Conservation (phyloP, 2,797 vertebrate genomes). For the Epinephelus coioides region DNA sequence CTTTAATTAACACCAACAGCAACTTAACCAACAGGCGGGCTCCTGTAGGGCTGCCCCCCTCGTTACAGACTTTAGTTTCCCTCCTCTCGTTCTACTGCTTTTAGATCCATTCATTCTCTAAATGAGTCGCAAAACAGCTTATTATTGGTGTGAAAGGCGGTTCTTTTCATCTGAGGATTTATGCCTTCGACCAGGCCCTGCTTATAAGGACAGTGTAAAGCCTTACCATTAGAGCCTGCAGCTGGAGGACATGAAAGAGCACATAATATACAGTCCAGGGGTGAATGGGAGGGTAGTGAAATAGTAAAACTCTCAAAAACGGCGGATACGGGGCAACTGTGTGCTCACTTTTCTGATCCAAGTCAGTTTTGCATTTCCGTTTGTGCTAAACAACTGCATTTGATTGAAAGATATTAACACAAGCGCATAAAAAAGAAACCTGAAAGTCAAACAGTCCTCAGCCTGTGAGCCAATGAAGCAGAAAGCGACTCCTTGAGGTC, state of each 20-base stretch:
- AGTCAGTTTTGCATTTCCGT: neutral
- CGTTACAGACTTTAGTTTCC: neutral
- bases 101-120: neutral
- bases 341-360: slow-evolving; percentile 30
- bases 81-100: neutral
- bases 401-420: slow-evolving; percentile 36
- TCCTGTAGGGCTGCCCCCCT: slow-evolving; percentile 2
- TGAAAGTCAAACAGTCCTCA: slow-evolving; percentile 32
- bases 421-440: neutral
- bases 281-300: slow-evolving; percentile 59
- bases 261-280: slow-evolving; percentile 63
- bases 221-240: slow-evolving; percentile 60
- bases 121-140: slow-evolving; percentile 34
- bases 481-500: slow-evolving; percentile 55
- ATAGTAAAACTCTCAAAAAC: slow-evolving; percentile 48
- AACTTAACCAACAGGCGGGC: slow-evolving; percentile 16
- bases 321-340: neutral
- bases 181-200: slow-evolving; percentile 45
- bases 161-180: slow-evolving; percentile 66
- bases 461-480: slow-evolving; percentile 43
- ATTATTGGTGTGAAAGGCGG: slow-evolving; percentile 36
- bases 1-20: slow-evolving; percentile 43
- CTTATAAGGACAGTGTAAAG: slow-evolving; percentile 56
- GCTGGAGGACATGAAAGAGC: slow-evolving; percentile 75
- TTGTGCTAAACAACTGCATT: slow-evolving; percentile 16